phyloP scores from a whole-genome alignment of 2,113 vertebrate species.

The Malurus cyaneus region DNA sequence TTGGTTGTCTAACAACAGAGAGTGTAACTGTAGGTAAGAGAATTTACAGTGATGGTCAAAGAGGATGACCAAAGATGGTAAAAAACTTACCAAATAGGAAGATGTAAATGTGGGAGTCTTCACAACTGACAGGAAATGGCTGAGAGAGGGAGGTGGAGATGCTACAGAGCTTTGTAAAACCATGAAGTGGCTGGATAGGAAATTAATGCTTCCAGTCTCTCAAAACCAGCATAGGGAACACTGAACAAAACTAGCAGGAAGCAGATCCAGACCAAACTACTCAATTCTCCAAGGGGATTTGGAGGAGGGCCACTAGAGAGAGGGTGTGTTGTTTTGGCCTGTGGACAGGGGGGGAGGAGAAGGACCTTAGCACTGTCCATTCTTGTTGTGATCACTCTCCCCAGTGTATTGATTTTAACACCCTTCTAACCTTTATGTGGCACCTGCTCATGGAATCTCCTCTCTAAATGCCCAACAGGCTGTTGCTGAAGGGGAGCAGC shows the following conservation, averaged over 20 bases:
- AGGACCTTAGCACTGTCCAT: neutral
- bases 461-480: constrained; percentile 23
- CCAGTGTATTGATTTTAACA: neutral
- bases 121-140: neutral
- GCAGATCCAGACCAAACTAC: neutral
- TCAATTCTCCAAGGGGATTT: neutral
- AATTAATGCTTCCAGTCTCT: neutral
- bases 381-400: neutral
- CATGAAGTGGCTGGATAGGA: neutral
- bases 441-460: neutral
- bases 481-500: neutral
- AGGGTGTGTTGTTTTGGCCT: neutral
- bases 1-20: neutral
- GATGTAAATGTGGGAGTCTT: neutral
- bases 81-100: neutral
- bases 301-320: neutral
- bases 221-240: neutral
- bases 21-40: neutral
- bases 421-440: neutral
- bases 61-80: neutral
- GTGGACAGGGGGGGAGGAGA: neutral
- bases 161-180: neutral
- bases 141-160: neutral
- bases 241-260: neutral
- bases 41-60: neutral